Conservation (phyloP, 1,140 invertebrate genomes). For the Acromyrmex echinatior region DNA sequence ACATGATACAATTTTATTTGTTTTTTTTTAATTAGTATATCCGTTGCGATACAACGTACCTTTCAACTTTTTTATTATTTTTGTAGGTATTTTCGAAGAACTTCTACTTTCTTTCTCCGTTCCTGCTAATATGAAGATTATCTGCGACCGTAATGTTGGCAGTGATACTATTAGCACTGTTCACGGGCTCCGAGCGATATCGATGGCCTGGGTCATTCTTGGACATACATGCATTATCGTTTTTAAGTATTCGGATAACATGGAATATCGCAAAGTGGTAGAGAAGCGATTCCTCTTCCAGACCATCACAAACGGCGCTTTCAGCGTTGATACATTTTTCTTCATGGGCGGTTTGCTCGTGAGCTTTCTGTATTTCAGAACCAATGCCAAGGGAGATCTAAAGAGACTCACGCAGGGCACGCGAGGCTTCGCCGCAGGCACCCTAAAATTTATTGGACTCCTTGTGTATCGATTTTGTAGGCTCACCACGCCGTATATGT, state of each 20-base stretch:
- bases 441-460: slow-evolving; percentile 92
- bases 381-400: slow-evolving; percentile 92
- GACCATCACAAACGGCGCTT: slow-evolving; percentile 94
- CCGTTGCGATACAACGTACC: neutral
- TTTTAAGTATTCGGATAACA: slow-evolving; percentile 95
- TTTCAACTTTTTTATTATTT: neutral
- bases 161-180: slow-evolving; percentile 93
- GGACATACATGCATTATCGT: slow-evolving; percentile 95
- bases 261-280: slow-evolving; percentile 91
- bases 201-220: slow-evolving; percentile 97
- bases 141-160: slow-evolving; percentile 92
- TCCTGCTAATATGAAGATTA: slow-evolving; percentile 91
- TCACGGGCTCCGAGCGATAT: slow-evolving; percentile 93
- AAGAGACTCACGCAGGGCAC: slow-evolving; percentile 91
- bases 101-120: slow-evolving; percentile 93
- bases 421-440: slow-evolving; percentile 90
- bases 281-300: slow-evolving; percentile 94
- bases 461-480: slow-evolving; percentile 92
- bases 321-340: slow-evolving; percentile 97
- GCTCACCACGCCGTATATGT: slow-evolving; percentile 94
- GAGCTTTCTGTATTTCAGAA: slow-evolving; percentile 94
- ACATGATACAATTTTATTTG: too few relatives aligned
- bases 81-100: slow-evolving; percentile 89
- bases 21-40: neutral
- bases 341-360: slow-evolving; percentile 94